Evolutionary conservation across 2,113 vertebrate species (phyloP).

Genomic region (Eurypyga helias): DNA sequence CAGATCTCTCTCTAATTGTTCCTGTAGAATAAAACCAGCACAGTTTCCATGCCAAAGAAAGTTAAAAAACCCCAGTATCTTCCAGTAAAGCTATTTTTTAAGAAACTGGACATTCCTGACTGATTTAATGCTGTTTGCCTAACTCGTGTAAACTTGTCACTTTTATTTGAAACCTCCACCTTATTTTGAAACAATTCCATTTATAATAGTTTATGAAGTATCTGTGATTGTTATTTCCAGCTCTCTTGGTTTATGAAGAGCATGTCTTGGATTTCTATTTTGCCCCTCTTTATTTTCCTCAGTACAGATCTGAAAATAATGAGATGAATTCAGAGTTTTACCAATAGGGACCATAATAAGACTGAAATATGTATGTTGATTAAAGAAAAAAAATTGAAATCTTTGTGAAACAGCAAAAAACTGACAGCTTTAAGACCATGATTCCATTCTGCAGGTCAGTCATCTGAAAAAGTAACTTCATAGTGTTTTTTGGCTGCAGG

Average conservation of each 20-base stretch:
- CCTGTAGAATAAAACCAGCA: background rate
- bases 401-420: background rate
- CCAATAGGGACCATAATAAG: background rate
- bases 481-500: background rate
- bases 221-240: background rate
- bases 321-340: background rate
- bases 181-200: background rate
- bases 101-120: background rate
- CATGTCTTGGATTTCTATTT: background rate
- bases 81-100: background rate
- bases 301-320: constrained; percentile 9
- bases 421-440: background rate
- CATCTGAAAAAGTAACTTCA: background rate
- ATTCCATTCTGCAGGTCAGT: background rate
- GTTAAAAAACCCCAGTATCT: background rate
- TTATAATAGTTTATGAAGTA: background rate
- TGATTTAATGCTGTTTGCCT: background rate
- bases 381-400: background rate
- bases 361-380: background rate
- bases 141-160: background rate
- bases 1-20: background rate
- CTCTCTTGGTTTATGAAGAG: background rate
- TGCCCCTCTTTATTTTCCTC: accelerated
- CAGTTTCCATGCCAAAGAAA: background rate
- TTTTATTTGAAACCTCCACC: background rate